Base-by-base conservation (phyloP, 2,888 invertebrate genomes). In the Tortrix viridana region DNA sequence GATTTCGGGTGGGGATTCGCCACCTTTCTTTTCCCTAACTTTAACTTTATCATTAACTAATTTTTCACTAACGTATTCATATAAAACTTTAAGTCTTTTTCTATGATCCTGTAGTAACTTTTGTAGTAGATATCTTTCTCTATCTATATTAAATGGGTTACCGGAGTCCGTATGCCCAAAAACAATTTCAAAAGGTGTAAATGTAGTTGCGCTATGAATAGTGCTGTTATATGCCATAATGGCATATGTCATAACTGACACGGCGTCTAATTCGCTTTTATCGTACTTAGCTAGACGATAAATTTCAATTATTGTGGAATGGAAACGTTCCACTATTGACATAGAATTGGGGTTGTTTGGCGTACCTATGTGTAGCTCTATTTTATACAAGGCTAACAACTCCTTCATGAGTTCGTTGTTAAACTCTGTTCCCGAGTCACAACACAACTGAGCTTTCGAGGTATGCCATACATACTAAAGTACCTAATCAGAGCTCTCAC, bases 51-150 rank as follows among this genome's bases (percentile, higher is more conserved):
- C 47, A 19, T 18, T 5, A 19, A 55, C 26, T 19, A 66, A 9
- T 61, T 65, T 66, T 9, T 57, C 58, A 9, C 47, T 32, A 16
- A 68, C 12, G 38, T 59, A 55, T 46, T 65, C 54, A 19, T 70
- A 69, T 9, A 69, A 18, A 0, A 60, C 44, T 55, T 67, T 71
- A 7, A 62, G n/a, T 3, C 65, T 38, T 59, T 66, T 71, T 16
- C 57, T 62, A 61, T 69, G 71, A n/a, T 70, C 67, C 20, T 56
- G 16, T 3, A 70, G 1, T 26, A 69, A 19, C 48, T 70, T 60
- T 54, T 70, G 69, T 38, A 57, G 43, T 20, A 67, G 7, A 26
- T 67, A 49, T 9, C 18, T 18, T 19, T 58, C 41, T 23, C 23
- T 56, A 6, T 58, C 37, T 26, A 58, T n/a, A n/a, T 58, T 37